phyloP scores from a whole-genome alignment of 1,140 invertebrate genomes.

The Zaprionus nigranus region DNA sequence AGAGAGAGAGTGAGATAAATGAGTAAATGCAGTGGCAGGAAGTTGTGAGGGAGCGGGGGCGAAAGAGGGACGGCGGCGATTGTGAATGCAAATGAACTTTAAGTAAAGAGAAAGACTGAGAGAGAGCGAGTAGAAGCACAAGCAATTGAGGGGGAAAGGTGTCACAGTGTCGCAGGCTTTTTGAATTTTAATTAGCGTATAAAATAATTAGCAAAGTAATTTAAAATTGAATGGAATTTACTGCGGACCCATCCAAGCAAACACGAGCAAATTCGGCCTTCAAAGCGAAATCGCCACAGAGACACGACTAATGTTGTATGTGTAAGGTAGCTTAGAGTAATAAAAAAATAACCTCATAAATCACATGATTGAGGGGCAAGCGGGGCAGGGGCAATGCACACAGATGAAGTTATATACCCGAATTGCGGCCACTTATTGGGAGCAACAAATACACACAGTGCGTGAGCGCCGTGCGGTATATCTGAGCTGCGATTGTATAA shows the following conservation, averaged over 20 bases:
- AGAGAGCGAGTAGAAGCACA: neutral
- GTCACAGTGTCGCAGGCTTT: slow-evolving; percentile 29
- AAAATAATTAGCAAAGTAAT: slow-evolving; percentile 39
- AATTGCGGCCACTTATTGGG: slow-evolving; percentile 29
- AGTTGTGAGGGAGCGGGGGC: neutral
- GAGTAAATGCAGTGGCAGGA: neutral
- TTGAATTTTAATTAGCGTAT: slow-evolving; percentile 32
- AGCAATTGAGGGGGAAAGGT: slow-evolving; percentile 14
- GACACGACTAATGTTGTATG: slow-evolving; percentile 25
- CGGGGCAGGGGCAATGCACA: neutral
- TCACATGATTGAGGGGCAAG: slow-evolving; percentile 18
- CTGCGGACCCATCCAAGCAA: neutral
- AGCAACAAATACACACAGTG: slow-evolving; percentile 46
- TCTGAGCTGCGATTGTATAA: slow-evolving; percentile 71
- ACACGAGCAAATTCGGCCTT: slow-evolving; percentile 18
- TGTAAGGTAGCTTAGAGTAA: slow-evolving; percentile 30
- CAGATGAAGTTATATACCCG: slow-evolving; percentile 14
- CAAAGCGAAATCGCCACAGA: slow-evolving; percentile 34
- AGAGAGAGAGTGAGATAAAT: slow-evolving; percentile 55
- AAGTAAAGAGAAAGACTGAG: slow-evolving; percentile 16
- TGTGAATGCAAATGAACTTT: slow-evolving; percentile 12
- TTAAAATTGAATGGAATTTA: slow-evolving; percentile 19
- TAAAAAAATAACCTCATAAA: slow-evolving; percentile 28
- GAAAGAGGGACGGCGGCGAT: neutral
- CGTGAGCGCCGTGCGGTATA: slow-evolving; percentile 46